Evolutionary conservation across 1,140 invertebrate genomes (phyloP).

Genomic region (Leptinotarsa lineolata): DNA sequence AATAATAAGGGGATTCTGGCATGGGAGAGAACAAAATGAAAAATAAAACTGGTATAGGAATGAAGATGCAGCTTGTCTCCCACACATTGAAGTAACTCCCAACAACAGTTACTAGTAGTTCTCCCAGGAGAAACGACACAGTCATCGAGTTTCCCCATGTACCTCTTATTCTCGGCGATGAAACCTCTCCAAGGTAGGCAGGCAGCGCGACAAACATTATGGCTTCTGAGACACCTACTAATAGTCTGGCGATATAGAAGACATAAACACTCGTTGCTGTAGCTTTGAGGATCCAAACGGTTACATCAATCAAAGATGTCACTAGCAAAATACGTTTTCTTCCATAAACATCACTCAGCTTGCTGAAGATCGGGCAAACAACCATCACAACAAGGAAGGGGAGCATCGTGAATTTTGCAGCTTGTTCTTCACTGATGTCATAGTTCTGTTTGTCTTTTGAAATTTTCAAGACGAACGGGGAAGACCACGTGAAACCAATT

Average conservation of each 20-base stretch:
- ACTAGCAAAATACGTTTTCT: slow-evolving; percentile 37
- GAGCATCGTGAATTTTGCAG: slow-evolving; percentile 43
- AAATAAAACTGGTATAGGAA: slow-evolving; percentile 28
- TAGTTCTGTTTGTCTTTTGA: slow-evolving; percentile 25
- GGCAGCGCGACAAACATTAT: slow-evolving; percentile 53
- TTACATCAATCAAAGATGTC: slow-evolving; percentile 31
- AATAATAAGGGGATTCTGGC: slow-evolving; percentile 51
- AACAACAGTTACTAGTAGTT: slow-evolving; percentile 58
- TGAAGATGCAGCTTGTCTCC: slow-evolving; percentile 27
- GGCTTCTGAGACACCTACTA: slow-evolving; percentile 45
- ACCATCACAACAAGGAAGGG: slow-evolving; percentile 67
- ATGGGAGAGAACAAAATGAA: slow-evolving; percentile 34
- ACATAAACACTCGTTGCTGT: slow-evolving; percentile 33
- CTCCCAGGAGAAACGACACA: slow-evolving; percentile 58
- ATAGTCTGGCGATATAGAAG: slow-evolving; percentile 39
- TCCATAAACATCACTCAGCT: slow-evolving; percentile 34
- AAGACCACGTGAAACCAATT: slow-evolving; percentile 27
- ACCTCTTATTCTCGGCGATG: slow-evolving; percentile 70
- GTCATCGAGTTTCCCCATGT: slow-evolving; percentile 57
- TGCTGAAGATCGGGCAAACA: slow-evolving; percentile 26
- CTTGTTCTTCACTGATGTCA: slow-evolving; percentile 27
- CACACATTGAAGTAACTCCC: slow-evolving; percentile 42
- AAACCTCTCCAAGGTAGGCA: slow-evolving; percentile 68
- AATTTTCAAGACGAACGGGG: slow-evolving; percentile 22
- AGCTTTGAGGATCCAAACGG: slow-evolving; percentile 31